phyloP scores from a whole-genome alignment of 37 sponge, comb jelly and placozoan genomes.

The Chondrosia reniformis region DNA sequence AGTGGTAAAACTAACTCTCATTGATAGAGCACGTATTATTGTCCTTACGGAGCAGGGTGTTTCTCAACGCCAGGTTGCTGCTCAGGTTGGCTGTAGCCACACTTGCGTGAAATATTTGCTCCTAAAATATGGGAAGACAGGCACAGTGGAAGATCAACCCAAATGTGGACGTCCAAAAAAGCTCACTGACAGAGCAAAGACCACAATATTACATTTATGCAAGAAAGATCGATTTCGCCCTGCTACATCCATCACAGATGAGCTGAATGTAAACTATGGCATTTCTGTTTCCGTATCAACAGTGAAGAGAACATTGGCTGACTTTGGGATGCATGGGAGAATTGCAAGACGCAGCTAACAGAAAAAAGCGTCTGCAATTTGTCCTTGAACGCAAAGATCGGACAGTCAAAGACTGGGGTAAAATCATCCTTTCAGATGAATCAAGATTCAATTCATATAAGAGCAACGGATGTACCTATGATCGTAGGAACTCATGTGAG shows the following conservation, averaged over 20 bases:
- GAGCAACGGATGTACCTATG: not conserved
- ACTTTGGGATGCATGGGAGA: not conserved
- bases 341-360: not conserved
- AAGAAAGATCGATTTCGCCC: not conserved
- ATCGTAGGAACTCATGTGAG: not conserved
- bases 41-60: no score
- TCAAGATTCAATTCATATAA: not conserved
- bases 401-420: not conserved
- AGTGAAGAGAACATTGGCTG: not conserved
- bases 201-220: not conserved
- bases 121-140: no score
- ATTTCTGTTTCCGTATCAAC: not conserved
- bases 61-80: no score
- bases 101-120: no score
- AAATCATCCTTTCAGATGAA: not conserved
- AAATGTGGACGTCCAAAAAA: no score
- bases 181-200: no score
- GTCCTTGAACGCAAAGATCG: not conserved
- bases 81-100: no score
- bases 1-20: no score
- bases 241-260: not conserved
- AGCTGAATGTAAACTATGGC: not conserved
- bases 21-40: no score
- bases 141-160: no score
- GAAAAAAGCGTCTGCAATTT: not conserved